Base-by-base conservation (phyloP, 2,888 invertebrate species). In the Diplazon laetatorius region DNA sequence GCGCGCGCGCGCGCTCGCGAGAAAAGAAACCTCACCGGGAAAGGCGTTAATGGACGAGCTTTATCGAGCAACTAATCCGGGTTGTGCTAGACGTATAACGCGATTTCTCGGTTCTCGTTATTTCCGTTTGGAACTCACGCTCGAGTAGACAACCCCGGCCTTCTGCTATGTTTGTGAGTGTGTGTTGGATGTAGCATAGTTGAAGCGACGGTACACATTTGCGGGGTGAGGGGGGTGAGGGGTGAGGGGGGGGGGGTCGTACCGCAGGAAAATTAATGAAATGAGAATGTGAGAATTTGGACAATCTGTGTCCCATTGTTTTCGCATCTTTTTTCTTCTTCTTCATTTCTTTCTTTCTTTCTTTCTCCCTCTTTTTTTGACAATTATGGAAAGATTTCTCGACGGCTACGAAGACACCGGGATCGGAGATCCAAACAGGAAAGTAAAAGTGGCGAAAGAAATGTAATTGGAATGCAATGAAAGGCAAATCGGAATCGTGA, bases 31-130 rank as follows among this genome's bases (percentile, higher is more conserved):
- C 62, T 35, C 46, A 37, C n/a, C 65, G 65, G 37, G 73, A 82
- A 83, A 83, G 74, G 81, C 83, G 82, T 81, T 85, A 83, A 84
- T 80, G 81, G 69, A n/a, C 69, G 69, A 30, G 78, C 78, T 83
- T 83, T 85, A 85, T 86, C 85, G 84, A 65, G 65, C 65, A 50
- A 65, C 65, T 65, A 50, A 65, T 65, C 65, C 65, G 35, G 50
- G 65, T 35, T n/a, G n/a, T 65, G 20, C 48, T 37, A 30, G 65
- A 65, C 65, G 65, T 65, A 50, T 65, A 65, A 65, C 50, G 65
- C 65, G 37, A 65, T 65, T 39, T 65, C 48, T 50, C 48, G n/a
- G 37, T 22, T 37, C 22, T 62, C 16, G 8, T 25, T 46, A 10
- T 62, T 62, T 46, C 20, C 22, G 48, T 48, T 9, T 20, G 2